phyloP scores from a whole-genome alignment of 2,888 invertebrate genomes.

The Cerastis rubricosa region DNA sequence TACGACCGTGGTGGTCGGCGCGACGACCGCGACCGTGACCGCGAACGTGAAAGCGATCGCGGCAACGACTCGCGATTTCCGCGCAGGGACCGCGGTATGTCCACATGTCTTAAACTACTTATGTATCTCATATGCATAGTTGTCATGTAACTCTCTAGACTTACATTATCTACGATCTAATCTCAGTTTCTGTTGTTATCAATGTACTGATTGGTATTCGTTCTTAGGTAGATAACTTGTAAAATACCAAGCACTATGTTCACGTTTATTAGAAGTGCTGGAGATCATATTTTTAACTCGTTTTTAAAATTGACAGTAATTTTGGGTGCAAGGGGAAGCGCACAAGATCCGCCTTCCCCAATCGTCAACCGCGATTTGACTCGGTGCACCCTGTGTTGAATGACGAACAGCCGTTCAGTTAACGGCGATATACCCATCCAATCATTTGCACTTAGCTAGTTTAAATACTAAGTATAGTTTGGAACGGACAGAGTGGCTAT shows the following conservation, averaged over 20 bases:
- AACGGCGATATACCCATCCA: conserved; percentile 29
- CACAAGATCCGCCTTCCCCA: conserved; percentile 13
- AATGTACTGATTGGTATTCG: conserved; percentile 56
- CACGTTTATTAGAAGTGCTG: conserved; percentile 51
- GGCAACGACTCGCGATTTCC: conserved; percentile 90
- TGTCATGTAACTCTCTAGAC: conserved; percentile 43
- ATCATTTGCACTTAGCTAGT: conserved; percentile 50
- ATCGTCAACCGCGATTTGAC: conserved; percentile 22
- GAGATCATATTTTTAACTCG: conserved; percentile 54
- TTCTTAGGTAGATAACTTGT: conserved; percentile 38
- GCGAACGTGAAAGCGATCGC: conserved; percentile 91
- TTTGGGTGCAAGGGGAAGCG: conserved; percentile 28
- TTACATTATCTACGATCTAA: conserved; percentile 52
- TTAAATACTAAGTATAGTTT: not conserved
- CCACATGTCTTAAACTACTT: conserved; percentile 51
- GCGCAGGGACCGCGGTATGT: conserved; percentile 88
- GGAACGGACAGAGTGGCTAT: conserved; percentile 2
- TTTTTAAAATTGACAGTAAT: conserved; percentile 33
- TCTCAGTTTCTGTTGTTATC: conserved; percentile 54
- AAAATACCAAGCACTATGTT: conserved; percentile 45
- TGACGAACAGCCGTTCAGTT: conserved; percentile 10
- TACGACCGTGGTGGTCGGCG: conserved; percentile 90
- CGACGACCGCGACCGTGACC: conserved; percentile 90
- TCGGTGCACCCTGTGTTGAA: conserved; percentile 38
- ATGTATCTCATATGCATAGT: conserved; percentile 48